A percentile compares a stretch with the other conserved stretches of the same genome.
Evolutionary conservation across 1,140 invertebrate species (phyloP).

Genomic region (Drosophila nikananu): DNA sequence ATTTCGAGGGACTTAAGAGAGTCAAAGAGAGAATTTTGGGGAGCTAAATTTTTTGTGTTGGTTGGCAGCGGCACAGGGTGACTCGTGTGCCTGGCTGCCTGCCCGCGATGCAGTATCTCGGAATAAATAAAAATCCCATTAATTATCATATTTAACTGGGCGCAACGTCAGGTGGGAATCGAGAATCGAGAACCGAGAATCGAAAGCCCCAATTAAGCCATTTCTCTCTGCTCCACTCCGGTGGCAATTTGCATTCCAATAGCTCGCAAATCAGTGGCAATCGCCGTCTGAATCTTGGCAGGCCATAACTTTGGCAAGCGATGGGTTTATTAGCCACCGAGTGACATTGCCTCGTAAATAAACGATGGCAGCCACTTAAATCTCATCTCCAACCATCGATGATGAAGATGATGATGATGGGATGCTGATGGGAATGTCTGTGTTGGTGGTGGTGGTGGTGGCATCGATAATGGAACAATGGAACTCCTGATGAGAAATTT

Average conservation of each 20-base stretch:
- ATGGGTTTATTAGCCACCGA: constrained; percentile 74
- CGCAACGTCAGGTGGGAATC: constrained; percentile 30
- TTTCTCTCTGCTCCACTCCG: constrained; percentile 27
- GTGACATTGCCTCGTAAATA: constrained; percentile 57
- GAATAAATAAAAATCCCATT: constrained; percentile 24
- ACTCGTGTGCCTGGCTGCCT: constrained; percentile 17
- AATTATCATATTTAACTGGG: constrained; percentile 38
- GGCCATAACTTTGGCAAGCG: constrained; percentile 55
- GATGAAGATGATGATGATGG: constrained; percentile 41
- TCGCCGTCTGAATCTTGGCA: constrained; percentile 47
- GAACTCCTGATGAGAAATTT: constrained; percentile 45
- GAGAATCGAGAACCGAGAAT: constrained; percentile 15
- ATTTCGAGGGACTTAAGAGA: constrained; percentile 49
- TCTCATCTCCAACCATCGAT: constrained; percentile 56
- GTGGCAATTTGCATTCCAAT: constrained; percentile 53
- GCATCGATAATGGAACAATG: constrained; percentile 36
- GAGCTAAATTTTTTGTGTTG: constrained; percentile 9
- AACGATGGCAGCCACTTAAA: constrained; percentile 42
- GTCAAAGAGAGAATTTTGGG: constrained; percentile 49
- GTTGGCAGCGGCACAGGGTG: constrained; percentile 54
- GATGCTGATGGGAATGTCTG: constrained; percentile 3
- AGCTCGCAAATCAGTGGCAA: constrained; percentile 25
- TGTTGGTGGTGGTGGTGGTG: constrained; percentile 22
- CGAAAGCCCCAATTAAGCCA: constrained; percentile 48
- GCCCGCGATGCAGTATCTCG: background rate